Conservation (phyloP, 2,888 invertebrate species). For the Drosophila pseudotalamancana region DNA sequence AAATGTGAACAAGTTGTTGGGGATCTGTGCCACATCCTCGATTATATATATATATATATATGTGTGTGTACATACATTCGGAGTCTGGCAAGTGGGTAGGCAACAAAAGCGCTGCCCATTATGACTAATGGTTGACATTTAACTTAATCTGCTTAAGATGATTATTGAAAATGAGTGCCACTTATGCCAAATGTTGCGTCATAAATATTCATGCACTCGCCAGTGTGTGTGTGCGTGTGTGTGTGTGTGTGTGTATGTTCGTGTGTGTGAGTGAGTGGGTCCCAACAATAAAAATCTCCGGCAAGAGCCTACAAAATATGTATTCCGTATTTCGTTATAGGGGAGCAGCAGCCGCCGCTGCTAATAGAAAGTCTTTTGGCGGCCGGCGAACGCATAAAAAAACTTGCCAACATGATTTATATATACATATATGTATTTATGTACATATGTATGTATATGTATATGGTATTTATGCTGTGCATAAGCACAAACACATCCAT, state of each 20-base stretch:
- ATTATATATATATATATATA: conserved; percentile 10
- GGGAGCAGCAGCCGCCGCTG: conserved; percentile 47
- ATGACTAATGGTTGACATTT: conserved; percentile 79
- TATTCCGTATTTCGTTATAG: conserved; percentile 10
- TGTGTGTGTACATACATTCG: background rate
- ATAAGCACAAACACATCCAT: conserved; percentile 46
- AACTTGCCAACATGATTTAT: conserved; percentile 80
- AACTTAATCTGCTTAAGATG: conserved; percentile 79
- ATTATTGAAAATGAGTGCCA: conserved; percentile 79
- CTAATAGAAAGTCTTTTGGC: conserved; percentile 73
- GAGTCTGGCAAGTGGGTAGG: conserved; percentile 41
- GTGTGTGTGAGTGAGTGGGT: background rate
- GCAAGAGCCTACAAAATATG: conserved; percentile 41
- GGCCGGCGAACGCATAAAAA: conserved; percentile 66
- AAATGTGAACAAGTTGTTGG: conserved; percentile 67
- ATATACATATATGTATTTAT: conserved; percentile 63
- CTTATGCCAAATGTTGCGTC: conserved; percentile 80
- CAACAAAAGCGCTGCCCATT: conserved; percentile 74
- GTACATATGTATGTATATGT: conserved; percentile 70
- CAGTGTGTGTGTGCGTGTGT: background rate
- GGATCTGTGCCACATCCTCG: conserved; percentile 25
- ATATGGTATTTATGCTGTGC: conserved; percentile 57
- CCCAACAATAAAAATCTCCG: conserved; percentile 44
- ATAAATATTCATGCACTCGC: conserved; percentile 77
- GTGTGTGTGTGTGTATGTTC: background rate